Conservation (phyloP, 2,888 invertebrate genomes). For the Metopia argyrocephala region DNA sequence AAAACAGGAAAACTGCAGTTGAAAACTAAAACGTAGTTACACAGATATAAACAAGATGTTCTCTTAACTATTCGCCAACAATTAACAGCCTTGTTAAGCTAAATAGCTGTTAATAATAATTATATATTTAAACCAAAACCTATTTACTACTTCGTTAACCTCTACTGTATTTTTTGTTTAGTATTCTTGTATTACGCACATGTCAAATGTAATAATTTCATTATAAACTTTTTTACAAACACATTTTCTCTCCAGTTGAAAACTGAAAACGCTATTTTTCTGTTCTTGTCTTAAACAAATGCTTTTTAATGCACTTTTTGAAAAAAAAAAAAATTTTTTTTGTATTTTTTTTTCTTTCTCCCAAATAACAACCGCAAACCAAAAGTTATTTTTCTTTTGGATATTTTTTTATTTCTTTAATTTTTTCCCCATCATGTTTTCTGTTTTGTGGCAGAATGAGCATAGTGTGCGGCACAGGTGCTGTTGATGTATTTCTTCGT, state of each 20-base stretch:
- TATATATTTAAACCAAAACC: too few species aligned
- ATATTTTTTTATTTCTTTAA: neutral
- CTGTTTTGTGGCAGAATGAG: too few species aligned
- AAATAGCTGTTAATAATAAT: neutral
- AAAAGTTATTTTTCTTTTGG: neutral
- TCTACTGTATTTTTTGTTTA: neutral
- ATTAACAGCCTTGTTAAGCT: neutral
- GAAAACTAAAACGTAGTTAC: constrained; percentile 33
- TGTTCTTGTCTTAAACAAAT: constrained; percentile 13
- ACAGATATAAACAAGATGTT: constrained; percentile 26
- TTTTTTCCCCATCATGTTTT: neutral
- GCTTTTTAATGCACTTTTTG: constrained; percentile 42
- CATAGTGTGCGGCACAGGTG: constrained; percentile 54
- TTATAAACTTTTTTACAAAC: neutral
- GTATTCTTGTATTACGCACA: neutral
- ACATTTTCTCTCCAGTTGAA: neutral
- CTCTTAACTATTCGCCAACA: neutral
- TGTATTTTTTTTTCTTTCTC: neutral
- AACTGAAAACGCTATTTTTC: neutral
- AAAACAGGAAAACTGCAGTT: neutral
- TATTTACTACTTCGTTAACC: neutral
- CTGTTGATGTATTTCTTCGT: constrained; percentile 48
- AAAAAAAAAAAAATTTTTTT: constrained; percentile 4
- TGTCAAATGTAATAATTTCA: neutral
- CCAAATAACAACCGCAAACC: neutral